Base-by-base conservation (phyloP, 1,140 invertebrate genomes). In the Periplaneta americana region DNA sequence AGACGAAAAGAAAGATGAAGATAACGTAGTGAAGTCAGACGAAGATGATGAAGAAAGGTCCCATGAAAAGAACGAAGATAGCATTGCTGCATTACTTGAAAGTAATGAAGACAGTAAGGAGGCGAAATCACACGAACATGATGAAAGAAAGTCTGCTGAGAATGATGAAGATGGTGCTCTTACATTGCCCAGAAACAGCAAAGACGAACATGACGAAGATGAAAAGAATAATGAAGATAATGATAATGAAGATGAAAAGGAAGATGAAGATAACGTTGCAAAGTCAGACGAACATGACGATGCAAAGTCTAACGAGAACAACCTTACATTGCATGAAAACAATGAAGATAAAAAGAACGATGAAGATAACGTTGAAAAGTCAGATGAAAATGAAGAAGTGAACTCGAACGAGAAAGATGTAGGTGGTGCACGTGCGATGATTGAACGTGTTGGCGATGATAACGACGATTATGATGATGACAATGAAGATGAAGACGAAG, bases 141-240 rank as follows among this genome's bases (percentile, higher is more conserved):
- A 48, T 13, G 15, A 48, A 48, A 48, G 4, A 18, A 2, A 4
- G 3, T 48, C 39, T 6, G 3, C 39, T 18, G 39, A 48, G 22
- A 48, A 4, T 9, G 39, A 48, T 48, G 15, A 17, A 4, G 13
- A 48, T 9, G 15, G 22, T 48, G 5, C 39, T 9, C 39, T 2
- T 9, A 18, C 39, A 48, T 48, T 15, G 22, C 39, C 39, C 4
- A 15, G 22, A 18, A 15, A 48, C 13, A 15, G 39, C 15, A 15
- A 37, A 37, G 15, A 37, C 8, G n/a, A n/a, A n/a, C n/a, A n/a
- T n/a, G n/a, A n/a, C n/a, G n/a, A n/a, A 82, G 57, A 28, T n/a
- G 36, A 80, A 78, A 57, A 74, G 36, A 75, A 33, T 18, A 82
- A 78, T 88, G 86, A 86, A 84, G 83, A 35, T 86, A 86, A 87